Base-by-base conservation (phyloP, 2,113 vertebrate genomes). In the Apeltes quadracus region DNA sequence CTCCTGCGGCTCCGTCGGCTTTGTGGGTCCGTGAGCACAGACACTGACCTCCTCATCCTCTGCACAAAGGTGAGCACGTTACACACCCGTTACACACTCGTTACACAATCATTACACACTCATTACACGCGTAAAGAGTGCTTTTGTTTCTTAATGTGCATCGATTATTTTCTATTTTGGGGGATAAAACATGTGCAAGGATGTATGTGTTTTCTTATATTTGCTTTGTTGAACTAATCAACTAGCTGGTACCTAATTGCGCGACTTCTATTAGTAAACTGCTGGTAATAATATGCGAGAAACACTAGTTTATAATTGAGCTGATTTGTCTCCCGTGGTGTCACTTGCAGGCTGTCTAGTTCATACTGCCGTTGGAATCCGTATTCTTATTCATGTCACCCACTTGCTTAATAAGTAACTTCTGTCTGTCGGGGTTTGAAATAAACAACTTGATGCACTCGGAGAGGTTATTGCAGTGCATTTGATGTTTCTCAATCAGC, bases 31-130 rank as follows among this genome's bases (percentile, higher is more conserved):
- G 22, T 66, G 69, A 11, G 50, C 27, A 0, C 13, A 63, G 41
- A 39, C 14, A 11, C 56, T 9, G 13, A 66, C 29, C 62, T 50
- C 23, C 63, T 61, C 56, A 22, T 46, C 46, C 20, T 51, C 67
- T 46, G 43, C 75, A 61, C 44, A 34, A 81, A 89, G 84, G 90
- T 91, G 79, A 85, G 88, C 10, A 27, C 41, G 46, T 27, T 34
- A 29, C 23, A 36, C 65, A 18, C 43, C 4, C 38, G 27, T n/a
- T 3, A 54, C 2, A 7, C 16, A 38, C 16, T 20, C 38, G 27
- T n/a, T 3, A 54, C 2, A 7, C 16, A 38, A 34, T 8, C 16
- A 15, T 27, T 34, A 29, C 23, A 36, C 65, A 18, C 43, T 5
- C 38, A 36, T n/a, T 3, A 54, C 2, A 7, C 16, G 29, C 16